A percentile compares a stretch with the other conserved stretches of the same genome.
These are phyloP conservation scores for Thamnophis sirtalis DNA, from an alignment of 2,113 vertebrate genomes.

Conservation along the genomic window DNA sequence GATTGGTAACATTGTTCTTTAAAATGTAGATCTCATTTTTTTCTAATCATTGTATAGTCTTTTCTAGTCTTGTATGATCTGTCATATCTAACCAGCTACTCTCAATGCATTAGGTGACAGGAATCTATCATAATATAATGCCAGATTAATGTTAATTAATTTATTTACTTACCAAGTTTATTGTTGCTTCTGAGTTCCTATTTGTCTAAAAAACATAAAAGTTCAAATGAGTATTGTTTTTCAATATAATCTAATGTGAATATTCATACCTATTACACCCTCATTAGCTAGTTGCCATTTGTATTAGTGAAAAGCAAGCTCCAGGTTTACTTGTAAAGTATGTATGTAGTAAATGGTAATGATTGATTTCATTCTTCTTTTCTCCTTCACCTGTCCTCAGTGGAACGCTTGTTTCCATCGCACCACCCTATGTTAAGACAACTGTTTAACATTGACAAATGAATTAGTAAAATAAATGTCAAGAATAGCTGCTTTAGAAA, in stretches of 20 bases:
- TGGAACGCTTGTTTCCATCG: not conserved
- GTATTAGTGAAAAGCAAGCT: not conserved
- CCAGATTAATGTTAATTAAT: not conserved
- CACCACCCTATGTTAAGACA: not conserved
- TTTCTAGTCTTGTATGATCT: not conserved
- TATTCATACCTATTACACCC: not conserved
- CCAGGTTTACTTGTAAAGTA: not conserved
- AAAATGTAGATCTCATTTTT: not conserved
- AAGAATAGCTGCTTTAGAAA: not conserved
- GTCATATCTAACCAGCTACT: not conserved
- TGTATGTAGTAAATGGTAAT: not conserved
- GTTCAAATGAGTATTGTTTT: not conserved
- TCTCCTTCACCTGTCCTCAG: not conserved
- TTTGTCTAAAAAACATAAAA: not conserved
- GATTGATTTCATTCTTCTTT: not conserved
- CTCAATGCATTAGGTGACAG: not conserved
- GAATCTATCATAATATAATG: not conserved
- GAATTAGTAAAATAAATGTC: not conserved
- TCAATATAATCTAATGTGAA: not conserved
- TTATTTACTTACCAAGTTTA: too few species aligned
- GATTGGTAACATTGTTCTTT: not conserved
- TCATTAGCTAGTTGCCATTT: not conserved
- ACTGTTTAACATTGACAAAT: not conserved
- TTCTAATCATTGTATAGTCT: not conserved
- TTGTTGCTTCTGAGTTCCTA: not conserved